These are phyloP conservation scores for Schlechtendalia chinensis DNA, from an alignment of 1,140 invertebrate genomes.

Conservation along the genomic window DNA sequence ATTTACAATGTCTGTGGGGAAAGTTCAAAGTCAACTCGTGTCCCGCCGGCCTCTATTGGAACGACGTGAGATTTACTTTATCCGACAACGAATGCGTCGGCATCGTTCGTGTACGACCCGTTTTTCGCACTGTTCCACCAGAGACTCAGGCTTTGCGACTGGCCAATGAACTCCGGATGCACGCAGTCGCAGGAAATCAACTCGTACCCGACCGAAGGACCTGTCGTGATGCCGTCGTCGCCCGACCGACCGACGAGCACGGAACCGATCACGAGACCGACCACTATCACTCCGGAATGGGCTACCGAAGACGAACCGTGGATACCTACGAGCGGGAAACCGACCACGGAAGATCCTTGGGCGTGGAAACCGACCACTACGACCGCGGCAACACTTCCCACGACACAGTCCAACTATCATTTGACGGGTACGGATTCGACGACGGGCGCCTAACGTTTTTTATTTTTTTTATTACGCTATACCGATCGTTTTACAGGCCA, in stretches of 20 bases:
- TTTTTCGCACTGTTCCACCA: too few species aligned
- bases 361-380: constrained; percentile 54
- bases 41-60: constrained; percentile 75
- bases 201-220: constrained; percentile 3
- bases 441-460: neutral
- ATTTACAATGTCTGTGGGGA: constrained; percentile 76
- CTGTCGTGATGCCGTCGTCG: neutral
- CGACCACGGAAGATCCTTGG: constrained; percentile 52
- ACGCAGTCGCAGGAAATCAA: constrained; percentile 52
- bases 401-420: constrained; percentile 34
- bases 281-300: constrained; percentile 54
- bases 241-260: constrained; percentile 42
- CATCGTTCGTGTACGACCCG: too few species aligned
- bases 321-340: constrained; percentile 33
- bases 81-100: constrained; percentile 15
- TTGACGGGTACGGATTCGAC: constrained; percentile 49
- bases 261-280: constrained; percentile 20
- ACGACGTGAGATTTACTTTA: constrained; percentile 61
- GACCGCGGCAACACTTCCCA: constrained; percentile 50
- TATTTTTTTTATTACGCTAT: neutral
- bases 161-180: constrained; percentile 72
- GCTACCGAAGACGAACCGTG: constrained; percentile 53
- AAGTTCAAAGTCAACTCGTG: constrained; percentile 70
- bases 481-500: constrained; percentile 54
- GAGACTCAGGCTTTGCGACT: constrained; percentile 69